phyloP scores from a whole-genome alignment of 2,797 vertebrate species.

The Melanogrammus aeglefinus region DNA sequence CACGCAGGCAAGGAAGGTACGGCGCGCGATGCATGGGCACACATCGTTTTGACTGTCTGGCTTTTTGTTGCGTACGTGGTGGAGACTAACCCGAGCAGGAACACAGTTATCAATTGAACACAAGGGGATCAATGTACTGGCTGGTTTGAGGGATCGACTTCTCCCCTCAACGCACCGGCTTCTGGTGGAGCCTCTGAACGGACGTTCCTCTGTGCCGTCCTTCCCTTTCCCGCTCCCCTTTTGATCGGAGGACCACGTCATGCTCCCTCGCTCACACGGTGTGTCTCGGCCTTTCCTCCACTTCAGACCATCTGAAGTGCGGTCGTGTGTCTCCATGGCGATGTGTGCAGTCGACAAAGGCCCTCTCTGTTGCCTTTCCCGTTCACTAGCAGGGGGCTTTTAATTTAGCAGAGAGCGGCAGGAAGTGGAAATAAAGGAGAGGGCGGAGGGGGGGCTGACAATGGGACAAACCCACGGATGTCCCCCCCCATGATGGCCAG shows the following conservation, averaged over 20 bases:
- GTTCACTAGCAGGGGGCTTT: background rate
- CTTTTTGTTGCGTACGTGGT: too few relatives aligned
- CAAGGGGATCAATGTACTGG: too few relatives aligned
- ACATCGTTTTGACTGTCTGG: background rate
- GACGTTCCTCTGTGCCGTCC: background rate
- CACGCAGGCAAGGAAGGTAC: background rate
- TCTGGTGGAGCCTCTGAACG: background rate
- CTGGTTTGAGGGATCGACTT: too few relatives aligned
- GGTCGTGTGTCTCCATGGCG: background rate
- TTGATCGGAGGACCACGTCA: background rate
- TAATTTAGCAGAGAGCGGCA: background rate
- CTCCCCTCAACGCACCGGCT: too few relatives aligned
- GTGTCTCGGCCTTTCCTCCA: background rate
- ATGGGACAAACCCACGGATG: too few relatives aligned
- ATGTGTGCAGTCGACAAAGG: background rate
- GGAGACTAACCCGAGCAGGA: too few relatives aligned
- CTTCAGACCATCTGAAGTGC: background rate
- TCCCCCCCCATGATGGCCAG: too few relatives aligned
- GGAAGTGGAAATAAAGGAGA: background rate
- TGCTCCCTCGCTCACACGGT: background rate
- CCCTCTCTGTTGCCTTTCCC: background rate
- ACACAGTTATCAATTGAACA: too few relatives aligned
- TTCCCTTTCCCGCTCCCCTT: background rate
- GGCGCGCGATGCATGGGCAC: too few relatives aligned
- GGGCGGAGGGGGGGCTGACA: background rate